phyloP scores from a whole-genome alignment of 2,797 vertebrate genomes.

The Telmatherina bonti region DNA sequence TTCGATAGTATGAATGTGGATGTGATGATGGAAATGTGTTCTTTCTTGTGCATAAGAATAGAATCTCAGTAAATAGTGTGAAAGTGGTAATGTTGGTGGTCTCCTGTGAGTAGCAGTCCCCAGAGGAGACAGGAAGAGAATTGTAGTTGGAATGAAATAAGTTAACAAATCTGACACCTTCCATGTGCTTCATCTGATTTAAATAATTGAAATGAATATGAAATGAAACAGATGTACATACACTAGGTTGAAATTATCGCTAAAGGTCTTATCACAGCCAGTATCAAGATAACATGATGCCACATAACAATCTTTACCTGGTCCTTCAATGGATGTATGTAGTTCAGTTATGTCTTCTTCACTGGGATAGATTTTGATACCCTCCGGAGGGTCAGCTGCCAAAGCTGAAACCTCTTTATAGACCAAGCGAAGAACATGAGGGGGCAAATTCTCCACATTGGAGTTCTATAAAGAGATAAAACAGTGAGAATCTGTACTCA shows the following conservation, averaged over 20 bases:
- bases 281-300: background rate
- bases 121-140: background rate
- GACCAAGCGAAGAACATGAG: conserved; percentile 93
- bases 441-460: conserved; percentile 96
- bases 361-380: conserved; percentile 94
- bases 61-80: too few species aligned
- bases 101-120: background rate
- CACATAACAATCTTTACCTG: conserved; percentile 78
- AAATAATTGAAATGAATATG: background rate
- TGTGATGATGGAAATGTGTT: too few species aligned
- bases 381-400: conserved; percentile 92
- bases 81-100: too few species aligned
- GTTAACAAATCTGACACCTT: background rate
- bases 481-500: background rate
- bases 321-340: conserved; percentile 94
- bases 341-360: conserved; percentile 95
- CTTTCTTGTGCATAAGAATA: too few species aligned
- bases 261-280: background rate
- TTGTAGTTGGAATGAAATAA: background rate
- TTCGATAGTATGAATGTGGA: too few species aligned
- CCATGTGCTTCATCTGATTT: background rate
- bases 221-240: background rate
- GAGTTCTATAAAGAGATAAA: conserved; percentile 85
- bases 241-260: background rate
- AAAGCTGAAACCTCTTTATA: conserved; percentile 94